These are phyloP conservation scores for Bombus terrestris DNA, from an alignment of 1,140 invertebrate species.

Conservation along the genomic window DNA sequence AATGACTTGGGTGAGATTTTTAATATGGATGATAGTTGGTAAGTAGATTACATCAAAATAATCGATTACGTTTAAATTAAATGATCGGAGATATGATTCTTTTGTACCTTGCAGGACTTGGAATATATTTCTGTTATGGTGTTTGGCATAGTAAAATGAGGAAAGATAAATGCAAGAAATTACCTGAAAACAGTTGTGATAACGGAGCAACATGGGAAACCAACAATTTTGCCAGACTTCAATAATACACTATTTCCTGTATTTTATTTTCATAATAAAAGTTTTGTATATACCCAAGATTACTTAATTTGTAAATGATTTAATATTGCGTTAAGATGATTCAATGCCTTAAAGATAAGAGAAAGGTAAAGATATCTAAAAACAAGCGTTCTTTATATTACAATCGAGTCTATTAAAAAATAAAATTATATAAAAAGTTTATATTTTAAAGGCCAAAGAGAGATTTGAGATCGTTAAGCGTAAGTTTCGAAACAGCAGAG, in stretches of 20 bases:
- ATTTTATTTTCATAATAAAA: background rate
- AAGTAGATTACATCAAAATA: background rate
- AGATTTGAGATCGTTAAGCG: conserved; percentile 90
- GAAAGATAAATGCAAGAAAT: background rate
- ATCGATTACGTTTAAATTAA: background rate
- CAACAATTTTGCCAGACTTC: background rate
- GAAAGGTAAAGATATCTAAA: background rate
- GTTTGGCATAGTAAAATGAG: conserved; percentile 67
- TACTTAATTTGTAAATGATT: conserved; percentile 10
- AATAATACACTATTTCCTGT: conserved; percentile 14
- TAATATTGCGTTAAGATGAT: background rate
- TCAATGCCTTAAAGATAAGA: background rate
- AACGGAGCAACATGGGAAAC: background rate
- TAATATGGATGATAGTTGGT: conserved; percentile 84
- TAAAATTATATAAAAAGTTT: background rate
- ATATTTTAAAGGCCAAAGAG: conserved; percentile 83
- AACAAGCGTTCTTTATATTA: background rate
- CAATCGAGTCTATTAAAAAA: conserved; percentile 1
- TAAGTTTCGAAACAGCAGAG: conserved; percentile 85
- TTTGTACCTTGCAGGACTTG: conserved; percentile 56
- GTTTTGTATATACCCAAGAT: background rate
- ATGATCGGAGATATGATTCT: background rate
- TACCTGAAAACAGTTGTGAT: background rate
- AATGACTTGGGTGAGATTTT: conserved; percentile 87
- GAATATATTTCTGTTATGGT: conserved; percentile 73